These are phyloP conservation scores for Lerista edwardsae DNA, from an alignment of 2,797 vertebrate genomes.

Conservation along the genomic window DNA sequence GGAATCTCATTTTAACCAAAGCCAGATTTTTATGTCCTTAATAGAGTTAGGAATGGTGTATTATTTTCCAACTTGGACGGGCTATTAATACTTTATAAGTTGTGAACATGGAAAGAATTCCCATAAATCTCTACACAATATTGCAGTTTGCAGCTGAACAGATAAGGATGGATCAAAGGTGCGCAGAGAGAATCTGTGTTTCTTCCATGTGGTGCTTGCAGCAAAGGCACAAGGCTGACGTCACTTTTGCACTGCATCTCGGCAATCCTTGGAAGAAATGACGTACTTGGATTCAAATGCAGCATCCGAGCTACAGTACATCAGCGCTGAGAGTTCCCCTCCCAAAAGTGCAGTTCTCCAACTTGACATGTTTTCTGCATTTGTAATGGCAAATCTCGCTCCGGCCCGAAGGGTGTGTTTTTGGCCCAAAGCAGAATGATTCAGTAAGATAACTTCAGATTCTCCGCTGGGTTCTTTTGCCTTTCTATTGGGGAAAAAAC, in stretches of 20 bases:
- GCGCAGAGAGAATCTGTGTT: slow-evolving; percentile 44
- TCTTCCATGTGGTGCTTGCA: neutral
- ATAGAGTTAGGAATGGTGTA: slow-evolving; percentile 74
- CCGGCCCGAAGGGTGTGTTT: slow-evolving; percentile 14
- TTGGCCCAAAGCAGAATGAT: slow-evolving; percentile 33
- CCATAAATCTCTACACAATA: slow-evolving; percentile 63
- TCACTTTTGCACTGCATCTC: neutral
- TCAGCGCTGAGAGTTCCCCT: neutral
- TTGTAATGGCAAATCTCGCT: neutral
- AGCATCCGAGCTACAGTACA: neutral
- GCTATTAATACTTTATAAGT: slow-evolving; percentile 69
- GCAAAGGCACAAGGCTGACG: neutral
- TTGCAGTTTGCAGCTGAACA: slow-evolving; percentile 49
- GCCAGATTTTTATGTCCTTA: slow-evolving; percentile 74
- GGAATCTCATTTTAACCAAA: slow-evolving; percentile 73
- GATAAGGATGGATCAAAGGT: slow-evolving; percentile 66
- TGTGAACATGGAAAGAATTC: slow-evolving; percentile 73
- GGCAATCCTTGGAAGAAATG: slow-evolving; percentile 19
- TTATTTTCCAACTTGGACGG: slow-evolving; percentile 73
- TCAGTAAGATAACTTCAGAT: slow-evolving; percentile 13
- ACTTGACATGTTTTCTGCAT: slow-evolving; percentile 5
- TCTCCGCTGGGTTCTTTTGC: slow-evolving; percentile 20
- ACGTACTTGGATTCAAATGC: neutral
- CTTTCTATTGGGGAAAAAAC: neutral
- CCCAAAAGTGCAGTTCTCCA: neutral